These are phyloP conservation scores for Zelleria hepariella DNA, from an alignment of 2,888 invertebrate species.

Conservation along the genomic window DNA sequence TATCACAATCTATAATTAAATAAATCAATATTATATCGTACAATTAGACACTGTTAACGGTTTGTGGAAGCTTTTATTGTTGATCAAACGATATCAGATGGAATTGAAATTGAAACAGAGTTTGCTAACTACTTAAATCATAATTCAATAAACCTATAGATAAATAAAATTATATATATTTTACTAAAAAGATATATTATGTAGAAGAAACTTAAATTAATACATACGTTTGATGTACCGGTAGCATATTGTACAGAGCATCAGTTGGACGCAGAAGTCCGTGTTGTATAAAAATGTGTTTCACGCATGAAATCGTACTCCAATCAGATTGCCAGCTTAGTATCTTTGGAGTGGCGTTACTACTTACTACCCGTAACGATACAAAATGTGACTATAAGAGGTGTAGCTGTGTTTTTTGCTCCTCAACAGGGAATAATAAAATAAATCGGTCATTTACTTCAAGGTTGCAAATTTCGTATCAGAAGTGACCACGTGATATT, in stretches of 20 bases:
- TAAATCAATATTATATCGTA: background rate
- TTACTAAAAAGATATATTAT: slow-evolving; percentile 3
- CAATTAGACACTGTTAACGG: background rate
- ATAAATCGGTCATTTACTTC: background rate
- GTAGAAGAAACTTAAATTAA: background rate
- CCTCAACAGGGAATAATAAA: too few species aligned
- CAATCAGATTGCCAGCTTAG: too few species aligned
- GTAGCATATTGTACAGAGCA: background rate
- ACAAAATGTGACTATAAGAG: background rate
- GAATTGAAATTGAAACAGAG: background rate
- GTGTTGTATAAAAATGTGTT: too few species aligned
- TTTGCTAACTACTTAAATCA: background rate
- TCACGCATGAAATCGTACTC: too few species aligned
- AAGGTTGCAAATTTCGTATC: background rate
- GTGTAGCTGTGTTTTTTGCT: too few species aligned
- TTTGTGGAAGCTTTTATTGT: background rate
- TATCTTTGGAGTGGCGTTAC: too few species aligned
- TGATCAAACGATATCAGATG: background rate
- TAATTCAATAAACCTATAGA: background rate
- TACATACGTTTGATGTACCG: background rate
- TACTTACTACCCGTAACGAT: background rate
- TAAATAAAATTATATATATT: slow-evolving; percentile 6
- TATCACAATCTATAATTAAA: background rate
- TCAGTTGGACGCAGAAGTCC: too few species aligned
- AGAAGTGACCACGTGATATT: slow-evolving; percentile 35